phyloP scores from a whole-genome alignment of 2,797 vertebrate genomes.

The Lutjanus campechanus region DNA sequence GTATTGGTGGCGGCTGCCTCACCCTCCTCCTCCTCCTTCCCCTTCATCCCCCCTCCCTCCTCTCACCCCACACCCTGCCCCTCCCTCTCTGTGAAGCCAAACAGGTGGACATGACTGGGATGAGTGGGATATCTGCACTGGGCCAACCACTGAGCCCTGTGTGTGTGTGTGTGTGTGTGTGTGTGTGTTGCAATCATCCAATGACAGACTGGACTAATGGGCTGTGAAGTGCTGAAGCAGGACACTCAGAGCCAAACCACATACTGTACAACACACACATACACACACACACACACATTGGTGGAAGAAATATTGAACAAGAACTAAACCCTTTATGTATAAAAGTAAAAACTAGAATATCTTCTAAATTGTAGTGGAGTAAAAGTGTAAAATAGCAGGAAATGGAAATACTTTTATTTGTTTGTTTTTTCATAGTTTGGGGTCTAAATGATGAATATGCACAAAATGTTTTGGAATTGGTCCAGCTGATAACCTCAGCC shows the following conservation, averaged over 20 bases:
- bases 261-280: constrained; percentile 46
- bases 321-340: too few relatives aligned
- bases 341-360: background rate
- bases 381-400: too few relatives aligned
- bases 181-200: constrained; percentile 22
- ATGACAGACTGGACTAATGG: constrained; percentile 64
- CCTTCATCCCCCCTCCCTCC: background rate
- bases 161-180: constrained; percentile 53
- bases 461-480: too few relatives aligned
- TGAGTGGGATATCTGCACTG: constrained; percentile 67
- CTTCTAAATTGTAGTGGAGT: background rate
- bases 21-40: constrained; percentile 5
- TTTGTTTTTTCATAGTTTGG: too few relatives aligned
- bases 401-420: too few relatives aligned
- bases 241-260: constrained; percentile 58
- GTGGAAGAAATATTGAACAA: background rate
- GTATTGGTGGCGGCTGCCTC: constrained; percentile 66
- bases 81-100: constrained; percentile 42
- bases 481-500: too few relatives aligned
- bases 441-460: too few relatives aligned
- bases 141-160: constrained; percentile 40
- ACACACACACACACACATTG: constrained; percentile 14
- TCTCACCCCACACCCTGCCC: background rate
- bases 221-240: constrained; percentile 74
- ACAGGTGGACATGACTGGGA: constrained; percentile 82